Evolutionary conservation across 2,888 invertebrate genomes (phyloP).

Genomic region (Euzetes globulus): DNA sequence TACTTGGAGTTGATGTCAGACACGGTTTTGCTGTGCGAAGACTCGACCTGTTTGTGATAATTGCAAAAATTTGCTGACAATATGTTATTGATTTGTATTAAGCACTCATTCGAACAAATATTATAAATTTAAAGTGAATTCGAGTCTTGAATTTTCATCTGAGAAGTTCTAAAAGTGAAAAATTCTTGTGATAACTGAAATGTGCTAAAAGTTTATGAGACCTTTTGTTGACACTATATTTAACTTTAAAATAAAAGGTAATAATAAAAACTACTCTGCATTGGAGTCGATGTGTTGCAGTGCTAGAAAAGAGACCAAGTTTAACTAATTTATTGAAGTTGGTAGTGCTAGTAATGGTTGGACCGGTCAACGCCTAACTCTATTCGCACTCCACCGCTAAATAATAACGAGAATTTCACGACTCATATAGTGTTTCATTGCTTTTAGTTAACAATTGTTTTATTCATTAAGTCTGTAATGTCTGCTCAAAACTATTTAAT

Average conservation of each 20-base stretch:
- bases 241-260: not conserved
- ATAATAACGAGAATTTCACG: constrained; percentile 16
- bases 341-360: constrained; percentile 6
- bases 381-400: constrained; percentile 16
- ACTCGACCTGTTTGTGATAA: not conserved
- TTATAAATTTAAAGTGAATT: not conserved
- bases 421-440: constrained; percentile 4
- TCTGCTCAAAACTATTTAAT: not conserved
- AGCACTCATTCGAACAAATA: not conserved
- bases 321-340: constrained; percentile 16
- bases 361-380: constrained; percentile 24
- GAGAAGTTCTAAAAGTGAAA: not conserved
- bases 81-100: not conserved
- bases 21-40: not conserved
- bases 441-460: not conserved
- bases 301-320: not conserved
- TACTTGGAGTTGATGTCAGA: not conserved
- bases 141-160: not conserved
- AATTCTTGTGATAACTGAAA: not conserved
- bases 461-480: not conserved
- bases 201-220: not conserved
- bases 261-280: not conserved
- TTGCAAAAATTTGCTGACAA: not conserved
- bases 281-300: not conserved
- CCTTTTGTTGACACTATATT: constrained; percentile 7